Conservation (phyloP, 2,113 vertebrate species). For the Chaenogobius annularis region DNA sequence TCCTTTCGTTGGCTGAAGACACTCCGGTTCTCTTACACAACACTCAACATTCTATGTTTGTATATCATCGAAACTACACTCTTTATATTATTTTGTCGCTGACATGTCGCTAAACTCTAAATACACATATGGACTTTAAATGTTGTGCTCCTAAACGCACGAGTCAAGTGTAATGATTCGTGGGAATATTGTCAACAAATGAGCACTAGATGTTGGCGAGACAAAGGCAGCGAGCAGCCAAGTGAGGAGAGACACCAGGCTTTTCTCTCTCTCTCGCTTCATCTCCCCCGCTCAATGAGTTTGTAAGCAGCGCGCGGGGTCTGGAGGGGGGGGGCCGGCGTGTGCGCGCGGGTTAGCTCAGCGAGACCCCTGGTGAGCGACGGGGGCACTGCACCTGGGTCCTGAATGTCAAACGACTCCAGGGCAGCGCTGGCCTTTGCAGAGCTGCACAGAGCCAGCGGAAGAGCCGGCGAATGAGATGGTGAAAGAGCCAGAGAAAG, state of each 20-base stretch:
- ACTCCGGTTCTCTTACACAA: too few relatives aligned
- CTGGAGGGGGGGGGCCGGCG: slow-evolving; percentile 45
- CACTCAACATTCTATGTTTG: too few relatives aligned
- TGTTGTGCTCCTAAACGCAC: too few relatives aligned
- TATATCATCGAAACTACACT: too few relatives aligned
- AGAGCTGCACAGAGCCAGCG: neutral
- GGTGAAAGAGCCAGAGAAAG: too few relatives aligned
- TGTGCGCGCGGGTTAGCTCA: too few relatives aligned
- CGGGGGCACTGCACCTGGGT: slow-evolving; percentile 49
- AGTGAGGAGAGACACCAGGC: slow-evolving; percentile 13
- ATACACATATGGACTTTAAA: too few relatives aligned
- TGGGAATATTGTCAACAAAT: neutral
- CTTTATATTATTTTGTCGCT: too few relatives aligned
- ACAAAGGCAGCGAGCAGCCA: slow-evolving; percentile 3
- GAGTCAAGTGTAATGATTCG: slow-evolving; percentile 5
- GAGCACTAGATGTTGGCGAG: neutral
- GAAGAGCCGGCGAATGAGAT: too few relatives aligned
- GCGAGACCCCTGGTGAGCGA: slow-evolving; percentile 67
- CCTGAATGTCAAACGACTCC: slow-evolving; percentile 32
- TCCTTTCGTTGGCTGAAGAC: too few relatives aligned
- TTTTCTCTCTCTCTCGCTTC: neutral
- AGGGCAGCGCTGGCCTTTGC: slow-evolving; percentile 23
- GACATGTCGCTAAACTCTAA: too few relatives aligned
- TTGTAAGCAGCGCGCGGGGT: slow-evolving; percentile 44
- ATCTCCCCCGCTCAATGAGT: slow-evolving; percentile 43